Conservation (phyloP, 2,888 invertebrate species). For the Mesodorylaimus sp. region DNA sequence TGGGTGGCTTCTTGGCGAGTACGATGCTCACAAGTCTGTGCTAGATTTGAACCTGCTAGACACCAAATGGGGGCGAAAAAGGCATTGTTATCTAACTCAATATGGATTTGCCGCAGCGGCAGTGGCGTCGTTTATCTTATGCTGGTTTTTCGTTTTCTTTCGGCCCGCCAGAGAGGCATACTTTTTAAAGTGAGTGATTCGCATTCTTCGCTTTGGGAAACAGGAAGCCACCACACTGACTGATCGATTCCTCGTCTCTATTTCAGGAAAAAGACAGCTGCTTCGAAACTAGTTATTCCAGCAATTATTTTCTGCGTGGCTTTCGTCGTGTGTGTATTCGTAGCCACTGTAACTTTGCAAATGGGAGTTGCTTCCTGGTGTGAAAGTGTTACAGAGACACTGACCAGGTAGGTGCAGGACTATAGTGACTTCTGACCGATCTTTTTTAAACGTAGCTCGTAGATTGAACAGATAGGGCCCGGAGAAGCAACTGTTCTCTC, state of each 20-base stretch:
- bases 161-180: constrained; percentile 3
- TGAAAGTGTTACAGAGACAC: not conserved
- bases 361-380: not conserved
- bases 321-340: not conserved
- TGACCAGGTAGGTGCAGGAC: not conserved
- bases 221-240: not conserved
- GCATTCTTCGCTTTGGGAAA: not conserved
- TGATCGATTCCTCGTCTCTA: not conserved
- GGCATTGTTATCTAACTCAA: constrained; percentile 3
- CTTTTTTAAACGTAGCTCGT: too few relatives aligned
- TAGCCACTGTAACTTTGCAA: not conserved
- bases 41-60: not conserved
- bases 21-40: too few relatives aligned
- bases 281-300: not conserved
- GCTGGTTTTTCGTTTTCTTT: constrained; percentile 10
- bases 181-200: constrained; percentile 1
- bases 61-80: not conserved
- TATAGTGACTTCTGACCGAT: too few relatives aligned
- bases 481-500: too few relatives aligned
- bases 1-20: too few relatives aligned
- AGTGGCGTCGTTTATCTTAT: constrained; percentile 5
- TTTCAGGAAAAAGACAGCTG: not conserved
- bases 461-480: too few relatives aligned
- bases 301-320: not conserved
- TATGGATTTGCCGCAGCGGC: constrained; percentile 4